Evolutionary conservation across 1,140 invertebrate species (phyloP).

Genomic region (Harlomillsia oculata): DNA sequence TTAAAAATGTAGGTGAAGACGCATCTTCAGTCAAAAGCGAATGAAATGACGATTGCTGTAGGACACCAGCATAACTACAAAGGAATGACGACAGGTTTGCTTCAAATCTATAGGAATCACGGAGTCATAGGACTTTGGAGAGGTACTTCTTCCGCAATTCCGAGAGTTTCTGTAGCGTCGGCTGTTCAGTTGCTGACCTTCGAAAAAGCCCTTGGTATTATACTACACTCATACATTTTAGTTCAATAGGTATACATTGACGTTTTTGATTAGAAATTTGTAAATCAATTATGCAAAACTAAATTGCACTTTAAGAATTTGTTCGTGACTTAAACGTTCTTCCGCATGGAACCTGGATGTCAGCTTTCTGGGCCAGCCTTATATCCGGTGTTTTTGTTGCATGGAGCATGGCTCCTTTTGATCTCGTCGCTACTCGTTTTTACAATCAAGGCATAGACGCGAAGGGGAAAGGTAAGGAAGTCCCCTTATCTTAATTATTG

Average conservation of each 20-base stretch:
- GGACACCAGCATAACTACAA: conserved; percentile 72
- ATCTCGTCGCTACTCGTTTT: conserved; percentile 64
- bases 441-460: conserved; percentile 55
- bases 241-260: too few species aligned
- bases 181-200: conserved; percentile 57
- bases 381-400: conserved; percentile 70
- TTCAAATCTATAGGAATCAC: conserved; percentile 55
- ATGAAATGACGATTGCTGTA: conserved; percentile 62
- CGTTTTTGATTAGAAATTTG: too few species aligned
- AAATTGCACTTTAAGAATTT: conserved; percentile 17
- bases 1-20: conserved; percentile 58
- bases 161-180: conserved; percentile 70
- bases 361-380: conserved; percentile 62
- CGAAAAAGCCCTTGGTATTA: conserved; percentile 25
- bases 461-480: conserved; percentile 38
- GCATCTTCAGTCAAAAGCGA: conserved; percentile 70
- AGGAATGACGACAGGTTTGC: conserved; percentile 57
- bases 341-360: conserved; percentile 42
- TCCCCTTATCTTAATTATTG: too few species aligned
- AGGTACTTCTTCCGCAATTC: conserved; percentile 63
- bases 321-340: conserved; percentile 7
- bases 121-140: conserved; percentile 65
- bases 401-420: conserved; percentile 76
- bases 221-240: too few species aligned
- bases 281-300: not conserved